Evolutionary conservation across 1,140 invertebrate genomes (phyloP).

Genomic region (Drosophila sulfurigaster): DNA sequence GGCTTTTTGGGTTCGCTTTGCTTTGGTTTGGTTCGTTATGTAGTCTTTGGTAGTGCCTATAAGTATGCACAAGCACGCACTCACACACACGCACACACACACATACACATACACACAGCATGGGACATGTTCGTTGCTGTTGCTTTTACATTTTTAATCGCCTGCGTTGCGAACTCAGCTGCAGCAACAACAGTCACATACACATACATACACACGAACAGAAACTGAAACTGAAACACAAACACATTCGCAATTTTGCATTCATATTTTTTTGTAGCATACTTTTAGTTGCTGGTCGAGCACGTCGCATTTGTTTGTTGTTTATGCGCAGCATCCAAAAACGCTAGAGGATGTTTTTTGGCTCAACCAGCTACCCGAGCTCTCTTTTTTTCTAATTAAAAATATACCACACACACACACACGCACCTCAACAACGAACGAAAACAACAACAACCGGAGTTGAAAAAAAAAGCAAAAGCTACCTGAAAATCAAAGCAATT

Average conservation of each 20-base stretch:
- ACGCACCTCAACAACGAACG: conserved; percentile 15
- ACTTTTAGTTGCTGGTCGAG: conserved; percentile 60
- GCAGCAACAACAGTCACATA: conserved; percentile 28
- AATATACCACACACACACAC: conserved; percentile 34
- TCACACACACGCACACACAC: conserved; percentile 28
- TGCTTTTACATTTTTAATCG: conserved; percentile 76
- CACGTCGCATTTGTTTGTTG: conserved; percentile 41
- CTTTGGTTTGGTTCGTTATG: conserved; percentile 47
- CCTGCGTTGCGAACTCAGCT: conserved; percentile 33
- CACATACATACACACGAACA: conserved; percentile 20
- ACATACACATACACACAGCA: conserved; percentile 12
- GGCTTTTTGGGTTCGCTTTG: conserved; percentile 59
- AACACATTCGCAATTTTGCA: conserved; percentile 38
- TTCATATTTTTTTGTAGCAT: conserved; percentile 68
- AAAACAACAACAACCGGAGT: background rate
- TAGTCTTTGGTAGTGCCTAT: conserved; percentile 39
- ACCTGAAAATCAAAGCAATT: conserved; percentile 36
- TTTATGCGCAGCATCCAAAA: conserved; percentile 40
- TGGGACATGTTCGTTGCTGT: conserved; percentile 51
- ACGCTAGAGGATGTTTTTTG: conserved; percentile 46
- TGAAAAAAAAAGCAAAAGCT: background rate
- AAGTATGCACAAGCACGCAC: conserved; percentile 37
- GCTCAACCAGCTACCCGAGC: conserved; percentile 3
- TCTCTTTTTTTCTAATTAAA: conserved; percentile 62
- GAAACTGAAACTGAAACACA: background rate